Base-by-base conservation (phyloP, 2,797 vertebrate genomes). In the Loriculus beryllinus region DNA sequence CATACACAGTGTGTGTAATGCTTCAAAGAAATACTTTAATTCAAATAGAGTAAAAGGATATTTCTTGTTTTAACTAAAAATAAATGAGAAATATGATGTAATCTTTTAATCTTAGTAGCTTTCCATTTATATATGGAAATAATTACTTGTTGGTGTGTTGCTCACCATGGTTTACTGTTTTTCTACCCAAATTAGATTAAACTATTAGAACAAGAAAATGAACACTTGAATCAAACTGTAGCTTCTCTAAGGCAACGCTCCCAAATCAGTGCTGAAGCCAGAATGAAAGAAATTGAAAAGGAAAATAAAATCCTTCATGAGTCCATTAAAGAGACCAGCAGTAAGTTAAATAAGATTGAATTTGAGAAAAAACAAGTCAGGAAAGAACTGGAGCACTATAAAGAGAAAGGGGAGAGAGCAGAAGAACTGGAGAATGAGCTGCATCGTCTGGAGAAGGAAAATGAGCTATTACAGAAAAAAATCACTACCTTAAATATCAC, bases 241-340 rank as follows among this genome's bases (percentile, higher is more conserved):
- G 86, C 98, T 20, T 99, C 99, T 15, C 97, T 99, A 80, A 98
- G 99, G 52, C 99, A 99, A 92, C 98, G 99, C 31, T 99, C 98
- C 31, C 99, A 99, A 97, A 99, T 99, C 60, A 98, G 99, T 35
- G 98, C 99, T 3, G 99, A 99, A 96, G 99, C 99, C 0, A 98
- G 99, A 40, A 98, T 99, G 83, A 99, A 99, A 93, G 99, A 99
- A 69, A 98, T 99, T 82, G 99, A 99, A 95, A 99, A 99, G 93
- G 99, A 99, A 96, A 99, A 99, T 76, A 98, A 99, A 42, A 97
- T 99, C 82, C 98, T 99, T 39, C 99, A 99, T 9, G 99, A 99
- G 88, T 99, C 99, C 74, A 99, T 99, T 94, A 99, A 99, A 70
- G 99, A 99, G 96, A 99, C 99, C 51, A 99, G 99, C 37, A 98